Base-by-base conservation (phyloP, 2,888 invertebrate genomes). In the Falcaria lacertinaria region DNA sequence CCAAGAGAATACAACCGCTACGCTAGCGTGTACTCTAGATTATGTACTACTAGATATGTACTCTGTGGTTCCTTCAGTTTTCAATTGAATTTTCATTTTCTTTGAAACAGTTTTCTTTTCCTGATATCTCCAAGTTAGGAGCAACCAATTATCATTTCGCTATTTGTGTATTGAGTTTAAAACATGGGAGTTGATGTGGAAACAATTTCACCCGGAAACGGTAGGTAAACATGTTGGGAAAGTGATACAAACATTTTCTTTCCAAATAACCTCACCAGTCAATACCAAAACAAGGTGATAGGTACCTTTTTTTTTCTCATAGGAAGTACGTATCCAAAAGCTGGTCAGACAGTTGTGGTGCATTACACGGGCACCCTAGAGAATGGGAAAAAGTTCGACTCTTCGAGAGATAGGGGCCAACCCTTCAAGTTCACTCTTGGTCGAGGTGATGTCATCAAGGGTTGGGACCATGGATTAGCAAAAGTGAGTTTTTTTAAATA, bases 371-470 rank as follows among this genome's bases (percentile, higher is more conserved):
- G 98, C 52, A 98, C 96, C 0, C 89, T 98, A 60, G 87, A 92
- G 66, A 93, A 97, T 90, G 98, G 98, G 7, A 94, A 90, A 58
- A 97, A 97, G 82, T 98, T 99, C 67, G 99, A 99, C 85, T 98
- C 98, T 0, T 99, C 98, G 6, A 93, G 98, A 56, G 98, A 98
- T 75, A 94, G 98, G 61, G 96, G 96, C 16, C 93, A 94, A 62
- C 98, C 98, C 3, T 99, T 99, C 86, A 95, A 96, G 79, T 99
- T 99, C 85, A 95, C 93, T 55, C 93, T 99, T 63, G 99, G 99
- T 39, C 94, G 93, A 75, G 98, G 98, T 19, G 97, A 99, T 83
- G 98, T 99, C n/a, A 99, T 99, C 69, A 96, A 95, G 81, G 98
- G 97, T 17, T 98, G 98, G 98, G 98, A 99, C 77, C 95, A 97